Evolutionary conservation across 2,888 invertebrate species (phyloP).

Genomic region (Myathropa florea): DNA sequence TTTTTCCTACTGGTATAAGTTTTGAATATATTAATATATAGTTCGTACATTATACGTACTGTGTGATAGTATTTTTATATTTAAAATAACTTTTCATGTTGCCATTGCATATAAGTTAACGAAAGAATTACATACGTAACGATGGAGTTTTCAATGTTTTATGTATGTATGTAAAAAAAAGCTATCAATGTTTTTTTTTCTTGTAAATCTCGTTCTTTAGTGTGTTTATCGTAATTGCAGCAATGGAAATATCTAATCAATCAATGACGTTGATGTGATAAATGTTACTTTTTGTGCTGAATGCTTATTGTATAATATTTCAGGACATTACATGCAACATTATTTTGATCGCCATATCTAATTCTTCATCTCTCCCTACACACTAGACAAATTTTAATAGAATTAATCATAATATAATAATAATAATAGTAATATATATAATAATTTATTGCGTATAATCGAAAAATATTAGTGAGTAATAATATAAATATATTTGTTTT

Average conservation of each 20-base stretch:
- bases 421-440: slow-evolving; percentile 40
- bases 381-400: slow-evolving; percentile 56
- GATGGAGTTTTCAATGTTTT: background rate
- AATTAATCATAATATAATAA: slow-evolving; percentile 50
- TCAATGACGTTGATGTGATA: slow-evolving; percentile 41
- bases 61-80: slow-evolving; percentile 25
- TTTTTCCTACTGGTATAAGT: slow-evolving; percentile 31
- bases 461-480: slow-evolving; percentile 63
- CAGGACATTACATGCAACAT: background rate
- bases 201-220: slow-evolving; percentile 53
- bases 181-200: slow-evolving; percentile 53
- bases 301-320: slow-evolving; percentile 40
- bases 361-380: slow-evolving; percentile 26
- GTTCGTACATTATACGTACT: slow-evolving; percentile 39
- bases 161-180: slow-evolving; percentile 48
- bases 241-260: slow-evolving; percentile 60
- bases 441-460: slow-evolving; percentile 70
- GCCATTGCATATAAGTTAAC: slow-evolving; percentile 50
- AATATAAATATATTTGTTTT: slow-evolving; percentile 67
- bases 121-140: slow-evolving; percentile 5
- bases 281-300: slow-evolving; percentile 69
- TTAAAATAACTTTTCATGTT: slow-evolving; percentile 61
- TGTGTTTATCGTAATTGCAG: slow-evolving; percentile 39
- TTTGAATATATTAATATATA: slow-evolving; percentile 19
- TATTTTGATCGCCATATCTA: slow-evolving; percentile 43